Evolutionary conservation across 2,797 vertebrate genomes (phyloP).

Genomic region (Enteromius trimaculatus): DNA sequence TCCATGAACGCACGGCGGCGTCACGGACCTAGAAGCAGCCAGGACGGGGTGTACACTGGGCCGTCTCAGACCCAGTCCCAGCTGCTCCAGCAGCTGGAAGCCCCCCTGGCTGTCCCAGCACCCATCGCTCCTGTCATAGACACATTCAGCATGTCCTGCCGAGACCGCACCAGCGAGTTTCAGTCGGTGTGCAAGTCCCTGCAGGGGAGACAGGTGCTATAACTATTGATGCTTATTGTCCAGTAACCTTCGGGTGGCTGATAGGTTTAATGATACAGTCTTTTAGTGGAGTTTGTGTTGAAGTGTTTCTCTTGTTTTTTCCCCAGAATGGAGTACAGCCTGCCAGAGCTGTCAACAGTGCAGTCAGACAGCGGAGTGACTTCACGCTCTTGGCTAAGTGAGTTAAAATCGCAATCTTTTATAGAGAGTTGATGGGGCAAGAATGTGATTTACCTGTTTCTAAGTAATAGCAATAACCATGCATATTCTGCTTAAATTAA

Average conservation of each 20-base stretch:
- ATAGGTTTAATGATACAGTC: not conserved
- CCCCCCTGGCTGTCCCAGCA: conserved; percentile 46
- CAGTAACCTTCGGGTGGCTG: not conserved
- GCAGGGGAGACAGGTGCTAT: conserved; percentile 79
- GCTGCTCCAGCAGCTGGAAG: conserved; percentile 63
- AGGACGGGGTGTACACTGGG: conserved; percentile 81
- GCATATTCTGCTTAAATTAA: not conserved
- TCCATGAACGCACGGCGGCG: conserved; percentile 81
- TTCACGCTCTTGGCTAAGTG: conserved; percentile 84
- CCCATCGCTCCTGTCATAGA: conserved; percentile 45
- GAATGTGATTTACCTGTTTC: not conserved
- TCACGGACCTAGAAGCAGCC: conserved; percentile 79
- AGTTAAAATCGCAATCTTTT: conserved; percentile 53
- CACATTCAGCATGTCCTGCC: conserved; percentile 79
- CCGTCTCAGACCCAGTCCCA: conserved; percentile 79
- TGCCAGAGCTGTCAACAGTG: conserved; percentile 69
- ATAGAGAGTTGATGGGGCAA: not conserved
- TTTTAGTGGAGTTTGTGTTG: not conserved
- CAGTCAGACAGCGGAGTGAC: conserved; percentile 79
- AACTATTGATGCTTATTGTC: not conserved
- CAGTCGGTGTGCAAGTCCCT: conserved; percentile 83
- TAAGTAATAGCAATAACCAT: not conserved
- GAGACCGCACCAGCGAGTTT: conserved; percentile 83
- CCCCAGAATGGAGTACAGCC: conserved; percentile 78
- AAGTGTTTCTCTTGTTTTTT: conserved; percentile 1